Conservation (phyloP, 1,140 invertebrate species). For the Tenebrio molitor region DNA sequence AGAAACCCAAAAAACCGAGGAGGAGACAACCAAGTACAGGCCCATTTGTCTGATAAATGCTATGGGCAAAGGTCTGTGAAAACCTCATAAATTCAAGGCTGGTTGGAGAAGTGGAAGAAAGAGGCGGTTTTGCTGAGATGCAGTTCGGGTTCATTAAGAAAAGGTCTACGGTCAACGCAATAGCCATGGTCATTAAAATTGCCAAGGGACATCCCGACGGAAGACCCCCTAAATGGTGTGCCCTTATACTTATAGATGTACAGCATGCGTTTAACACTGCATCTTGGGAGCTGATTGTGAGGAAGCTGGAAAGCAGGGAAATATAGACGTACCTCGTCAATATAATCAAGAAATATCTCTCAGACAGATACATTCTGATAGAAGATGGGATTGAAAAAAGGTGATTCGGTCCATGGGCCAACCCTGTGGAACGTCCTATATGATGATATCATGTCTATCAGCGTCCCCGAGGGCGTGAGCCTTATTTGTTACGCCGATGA, state of each 20-base stretch:
- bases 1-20: constrained; percentile 4
- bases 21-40: constrained; percentile 16
- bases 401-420: constrained; percentile 66
- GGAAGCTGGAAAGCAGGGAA: background rate
- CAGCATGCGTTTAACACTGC: constrained; percentile 43
- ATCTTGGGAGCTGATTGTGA: constrained; percentile 13
- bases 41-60: constrained; percentile 45
- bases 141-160: background rate
- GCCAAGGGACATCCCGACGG: background rate
- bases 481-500: constrained; percentile 17
- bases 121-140: background rate
- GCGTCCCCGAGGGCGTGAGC: background rate
- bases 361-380: background rate
- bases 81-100: constrained; percentile 28
- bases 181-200: background rate
- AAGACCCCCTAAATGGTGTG: background rate
- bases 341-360: constrained; percentile 1
- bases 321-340: background rate
- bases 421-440: constrained; percentile 63
- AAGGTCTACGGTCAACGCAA: background rate
- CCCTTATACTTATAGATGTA: constrained; percentile 25
- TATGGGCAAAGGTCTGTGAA: constrained; percentile 17
- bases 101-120: background rate
- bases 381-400: constrained; percentile 49
- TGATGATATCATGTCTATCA: background rate